Evolutionary conservation across 1,140 invertebrate species (phyloP).

Genomic region (Capitella teleta): DNA sequence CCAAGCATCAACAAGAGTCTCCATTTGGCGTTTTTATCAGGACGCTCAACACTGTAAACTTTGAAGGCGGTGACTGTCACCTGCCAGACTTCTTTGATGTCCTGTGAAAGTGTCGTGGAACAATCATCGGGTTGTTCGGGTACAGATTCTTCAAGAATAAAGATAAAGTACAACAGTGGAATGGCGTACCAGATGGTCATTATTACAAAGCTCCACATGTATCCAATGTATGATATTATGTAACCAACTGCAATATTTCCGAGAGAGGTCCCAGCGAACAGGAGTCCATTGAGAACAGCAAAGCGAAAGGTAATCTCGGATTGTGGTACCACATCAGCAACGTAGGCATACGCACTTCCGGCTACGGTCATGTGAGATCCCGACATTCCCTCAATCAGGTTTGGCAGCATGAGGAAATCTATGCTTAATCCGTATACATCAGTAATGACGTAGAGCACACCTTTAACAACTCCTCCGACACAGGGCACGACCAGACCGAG

Average conservation of each 20-base stretch:
- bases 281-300: neutral
- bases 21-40: too few relatives aligned
- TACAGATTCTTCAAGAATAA: too few relatives aligned
- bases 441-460: neutral
- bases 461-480: neutral
- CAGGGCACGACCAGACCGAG: neutral
- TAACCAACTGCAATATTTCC: neutral
- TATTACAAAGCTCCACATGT: too few relatives aligned
- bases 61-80: too few relatives aligned
- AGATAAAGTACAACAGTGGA: too few relatives aligned
- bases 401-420: neutral
- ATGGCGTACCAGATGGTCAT: too few relatives aligned
- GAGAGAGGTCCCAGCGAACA: neutral
- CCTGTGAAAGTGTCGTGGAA: too few relatives aligned
- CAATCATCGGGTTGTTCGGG: too few relatives aligned
- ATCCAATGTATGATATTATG: neutral
- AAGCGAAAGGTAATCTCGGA: neutral
- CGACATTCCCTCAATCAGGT: neutral
- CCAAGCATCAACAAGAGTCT: too few relatives aligned
- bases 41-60: too few relatives aligned
- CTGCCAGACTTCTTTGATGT: too few relatives aligned
- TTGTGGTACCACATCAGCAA: neutral
- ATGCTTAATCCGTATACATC: neutral
- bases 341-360: constrained; percentile 3
- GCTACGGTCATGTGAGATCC: constrained; percentile 2